Evolutionary conservation across 2,113 vertebrate species (phyloP).

Genomic region (Mellivora capensis): DNA sequence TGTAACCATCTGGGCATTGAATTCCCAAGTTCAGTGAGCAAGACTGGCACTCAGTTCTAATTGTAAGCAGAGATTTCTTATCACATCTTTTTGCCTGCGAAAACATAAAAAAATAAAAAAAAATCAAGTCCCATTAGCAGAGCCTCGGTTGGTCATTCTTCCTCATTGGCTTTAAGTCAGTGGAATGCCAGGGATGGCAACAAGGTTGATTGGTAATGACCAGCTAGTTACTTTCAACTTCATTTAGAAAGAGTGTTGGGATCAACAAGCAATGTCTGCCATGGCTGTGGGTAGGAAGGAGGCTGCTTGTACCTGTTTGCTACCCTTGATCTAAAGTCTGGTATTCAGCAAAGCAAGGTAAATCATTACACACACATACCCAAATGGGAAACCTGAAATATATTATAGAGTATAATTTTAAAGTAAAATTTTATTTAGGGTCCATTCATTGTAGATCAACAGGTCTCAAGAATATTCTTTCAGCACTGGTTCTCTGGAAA

Average conservation of each 20-base stretch:
- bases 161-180: background rate
- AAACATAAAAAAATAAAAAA: background rate
- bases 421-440: background rate
- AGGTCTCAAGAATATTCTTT: background rate
- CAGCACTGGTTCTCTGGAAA: background rate
- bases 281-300: background rate
- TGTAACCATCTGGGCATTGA: slow-evolving; percentile 79
- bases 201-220: background rate
- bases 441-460: background rate
- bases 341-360: background rate
- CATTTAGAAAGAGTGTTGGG: background rate
- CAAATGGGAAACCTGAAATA: background rate
- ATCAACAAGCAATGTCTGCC: background rate
- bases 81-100: slow-evolving; percentile 79
- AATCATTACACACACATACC: background rate
- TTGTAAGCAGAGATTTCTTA: slow-evolving; percentile 73
- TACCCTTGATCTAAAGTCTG: background rate
- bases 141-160: background rate
- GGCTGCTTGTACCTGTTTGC: background rate
- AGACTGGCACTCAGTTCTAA: slow-evolving; percentile 80
- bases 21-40: slow-evolving; percentile 72
- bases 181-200: background rate
- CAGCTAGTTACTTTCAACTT: background rate
- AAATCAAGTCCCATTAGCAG: background rate
- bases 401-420: background rate